Percentiles rank a stretch among this genome's conserved stretches.
Conservation (phyloP, 2,888 invertebrate species). For the Ceratothoa steindachneri region DNA sequence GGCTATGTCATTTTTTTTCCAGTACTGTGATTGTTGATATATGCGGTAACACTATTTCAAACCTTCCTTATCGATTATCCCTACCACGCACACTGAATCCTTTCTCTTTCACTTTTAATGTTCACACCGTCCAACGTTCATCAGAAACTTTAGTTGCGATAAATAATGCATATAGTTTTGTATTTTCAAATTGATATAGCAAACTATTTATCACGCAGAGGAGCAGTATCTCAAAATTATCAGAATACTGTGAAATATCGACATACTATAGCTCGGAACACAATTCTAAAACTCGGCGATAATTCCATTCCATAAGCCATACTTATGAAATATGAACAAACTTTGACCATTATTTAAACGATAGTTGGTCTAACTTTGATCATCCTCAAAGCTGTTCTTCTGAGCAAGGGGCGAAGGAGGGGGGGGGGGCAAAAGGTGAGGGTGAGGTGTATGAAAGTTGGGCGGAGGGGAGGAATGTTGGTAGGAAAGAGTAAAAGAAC, state of each 20-base stretch:
- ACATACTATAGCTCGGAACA: constrained; percentile 1
- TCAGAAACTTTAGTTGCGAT: constrained; percentile 7
- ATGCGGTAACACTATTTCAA: no score
- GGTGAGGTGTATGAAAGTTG: not conserved
- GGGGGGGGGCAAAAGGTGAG: not conserved
- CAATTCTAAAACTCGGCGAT: constrained; percentile 27
- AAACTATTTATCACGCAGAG: constrained; percentile 4
- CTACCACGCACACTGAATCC: not conserved
- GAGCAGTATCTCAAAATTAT: constrained; percentile 8
- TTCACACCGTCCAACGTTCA: not conserved
- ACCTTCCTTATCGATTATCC: no score
- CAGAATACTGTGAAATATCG: constrained; percentile 15
- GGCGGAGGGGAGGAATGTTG: not conserved
- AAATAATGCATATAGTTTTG: constrained; percentile 15
- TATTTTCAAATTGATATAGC: constrained; percentile 8
- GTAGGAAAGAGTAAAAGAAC: no score
- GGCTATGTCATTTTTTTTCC: no score
- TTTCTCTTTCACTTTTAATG: no score
- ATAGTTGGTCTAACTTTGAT: constrained; percentile 40
- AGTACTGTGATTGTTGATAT: no score
- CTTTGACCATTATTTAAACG: constrained; percentile 44
- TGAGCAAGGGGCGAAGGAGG: not conserved
- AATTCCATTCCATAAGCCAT: constrained; percentile 44
- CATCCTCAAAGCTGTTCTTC: constrained; percentile 16
- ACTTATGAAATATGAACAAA: constrained; percentile 42